Conservation (phyloP, 2,113 vertebrate genomes). For the Anarhynchus alexandrinus region DNA sequence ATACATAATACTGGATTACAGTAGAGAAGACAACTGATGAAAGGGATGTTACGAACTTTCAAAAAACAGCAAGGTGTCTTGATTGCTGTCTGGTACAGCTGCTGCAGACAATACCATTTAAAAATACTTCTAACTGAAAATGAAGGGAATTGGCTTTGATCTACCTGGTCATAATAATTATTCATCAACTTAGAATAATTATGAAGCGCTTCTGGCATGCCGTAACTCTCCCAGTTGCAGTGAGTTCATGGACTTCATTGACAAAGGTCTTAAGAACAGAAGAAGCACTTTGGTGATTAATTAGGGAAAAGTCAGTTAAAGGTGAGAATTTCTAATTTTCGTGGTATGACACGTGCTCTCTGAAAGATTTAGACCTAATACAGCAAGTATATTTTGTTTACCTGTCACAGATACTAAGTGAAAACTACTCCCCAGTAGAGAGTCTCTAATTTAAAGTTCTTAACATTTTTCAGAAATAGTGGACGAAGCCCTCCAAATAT, state of each 20-base stretch:
- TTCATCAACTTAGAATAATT: neutral
- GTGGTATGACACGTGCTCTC: neutral
- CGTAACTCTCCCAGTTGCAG: neutral
- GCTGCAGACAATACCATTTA: neutral
- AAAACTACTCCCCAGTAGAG: neutral
- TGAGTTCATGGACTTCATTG: neutral
- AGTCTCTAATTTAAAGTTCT: neutral
- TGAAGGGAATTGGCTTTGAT: neutral
- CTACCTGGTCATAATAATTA: neutral
- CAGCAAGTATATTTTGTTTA: neutral
- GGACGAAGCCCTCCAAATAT: neutral
- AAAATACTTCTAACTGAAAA: neutral
- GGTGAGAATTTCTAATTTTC: neutral
- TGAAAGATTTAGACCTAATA: neutral
- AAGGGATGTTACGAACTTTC: neutral
- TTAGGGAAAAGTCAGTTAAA: neutral
- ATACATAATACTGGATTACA: neutral
- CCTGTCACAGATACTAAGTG: neutral
- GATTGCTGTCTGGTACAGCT: neutral
- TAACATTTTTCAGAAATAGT: neutral
- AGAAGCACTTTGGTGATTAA: neutral
- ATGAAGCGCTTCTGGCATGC: neutral
- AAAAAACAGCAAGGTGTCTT: neutral
- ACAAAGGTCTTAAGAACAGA: neutral
- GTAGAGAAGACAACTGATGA: neutral